These are phyloP conservation scores for Champsocephalus gunnari DNA, from an alignment of 2,797 vertebrate species.

Conservation along the genomic window DNA sequence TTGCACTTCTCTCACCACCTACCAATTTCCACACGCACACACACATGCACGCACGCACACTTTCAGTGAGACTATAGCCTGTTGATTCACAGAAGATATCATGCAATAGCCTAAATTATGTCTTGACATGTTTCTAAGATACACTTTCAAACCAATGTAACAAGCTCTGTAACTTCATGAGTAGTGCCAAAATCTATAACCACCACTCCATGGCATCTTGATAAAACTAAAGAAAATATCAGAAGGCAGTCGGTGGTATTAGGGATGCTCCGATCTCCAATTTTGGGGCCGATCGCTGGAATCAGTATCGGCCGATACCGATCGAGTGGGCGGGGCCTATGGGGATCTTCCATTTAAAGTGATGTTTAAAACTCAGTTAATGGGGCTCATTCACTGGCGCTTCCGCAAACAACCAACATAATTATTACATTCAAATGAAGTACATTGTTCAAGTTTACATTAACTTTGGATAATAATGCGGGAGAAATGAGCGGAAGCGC, in stretches of 20 bases:
- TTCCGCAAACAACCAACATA: no score
- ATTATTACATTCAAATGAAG: no score
- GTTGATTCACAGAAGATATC: constrained; percentile 50
- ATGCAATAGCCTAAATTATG: constrained; percentile 55
- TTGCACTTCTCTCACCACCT: constrained; percentile 51
- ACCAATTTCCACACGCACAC: constrained; percentile 25
- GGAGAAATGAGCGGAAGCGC: no score
- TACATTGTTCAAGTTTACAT: no score
- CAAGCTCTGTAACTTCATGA: constrained; percentile 16
- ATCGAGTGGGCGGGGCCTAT: no score
- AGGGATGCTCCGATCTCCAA: no score
- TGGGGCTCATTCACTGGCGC: no score
- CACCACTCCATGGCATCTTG: not conserved
- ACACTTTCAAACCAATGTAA: constrained; percentile 5
- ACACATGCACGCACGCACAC: not conserved
- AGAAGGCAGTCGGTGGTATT: not conserved
- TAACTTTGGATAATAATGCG: no score
- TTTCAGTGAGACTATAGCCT: constrained; percentile 32
- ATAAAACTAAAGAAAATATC: constrained; percentile 12
- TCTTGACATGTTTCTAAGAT: constrained; percentile 31
- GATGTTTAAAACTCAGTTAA: no score
- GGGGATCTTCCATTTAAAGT: no score
- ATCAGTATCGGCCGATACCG: no score
- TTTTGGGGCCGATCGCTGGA: no score
- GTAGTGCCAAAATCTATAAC: constrained; percentile 14